Base-by-base conservation (phyloP, 1,140 invertebrate genomes). In the Glomeris maerens region DNA sequence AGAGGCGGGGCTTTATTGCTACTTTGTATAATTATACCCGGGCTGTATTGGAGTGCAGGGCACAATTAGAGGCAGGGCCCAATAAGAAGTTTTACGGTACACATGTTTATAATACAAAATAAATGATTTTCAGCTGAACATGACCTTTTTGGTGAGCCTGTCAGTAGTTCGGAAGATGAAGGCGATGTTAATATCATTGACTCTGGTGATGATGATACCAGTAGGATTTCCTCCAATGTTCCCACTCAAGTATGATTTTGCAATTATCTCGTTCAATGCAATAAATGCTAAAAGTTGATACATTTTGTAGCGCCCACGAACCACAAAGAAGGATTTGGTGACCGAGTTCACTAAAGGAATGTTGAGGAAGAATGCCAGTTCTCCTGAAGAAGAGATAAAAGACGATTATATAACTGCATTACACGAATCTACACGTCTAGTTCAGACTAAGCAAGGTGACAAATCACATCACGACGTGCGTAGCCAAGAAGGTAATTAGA, bases 131-230 rank as follows among this genome's bases (percentile, higher is more conserved):
- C 64, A 68, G 78, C 76, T 51, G 81, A 83, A 59, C 79, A 84
- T 58, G 84, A 91, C 58, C 85, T 91, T 63, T 93, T 92, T 71
- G 88, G 89, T 39, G 85, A 83, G 59, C 78, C 79, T 36, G 77
- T 90, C 0, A 89, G 84, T 63, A 84, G 87, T 59, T 87, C 83
- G 39, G 77, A 78, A 57, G 65, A 60, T 3, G 64, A 64, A 27
- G 55, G 31, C 3, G 40, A 53, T 41, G 36, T 41, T 2, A 50
- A 50, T 25, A 59, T 54, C 20, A 49, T 39, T 27, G 62, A 62
- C 26, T 81, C 84, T 52, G 75, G 79, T 54, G 83, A 84, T 61
- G 78, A 80, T 54, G 74, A 79, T 53, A 74, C 76, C 3, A 50
- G 49, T 31, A 7, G 49, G n/a, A 3, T 50, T 21, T 50, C 49